Conservation (phyloP, 1,140 invertebrate species). For the Drosophila athabasca region DNA sequence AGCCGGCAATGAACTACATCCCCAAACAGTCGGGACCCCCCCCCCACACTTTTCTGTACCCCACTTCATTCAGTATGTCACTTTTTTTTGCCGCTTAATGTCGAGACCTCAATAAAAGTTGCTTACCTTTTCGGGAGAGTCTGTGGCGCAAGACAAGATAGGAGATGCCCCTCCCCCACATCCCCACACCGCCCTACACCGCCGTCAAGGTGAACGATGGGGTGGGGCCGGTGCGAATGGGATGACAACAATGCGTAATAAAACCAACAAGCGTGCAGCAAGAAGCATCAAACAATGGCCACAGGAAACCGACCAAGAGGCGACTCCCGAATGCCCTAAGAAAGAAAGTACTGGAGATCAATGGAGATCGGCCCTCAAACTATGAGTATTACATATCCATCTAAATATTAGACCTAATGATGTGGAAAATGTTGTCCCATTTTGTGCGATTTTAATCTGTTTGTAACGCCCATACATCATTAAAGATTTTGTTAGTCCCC, state of each 20-base stretch:
- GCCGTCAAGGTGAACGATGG: not conserved
- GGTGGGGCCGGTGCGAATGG: not conserved
- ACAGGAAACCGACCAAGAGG: not conserved
- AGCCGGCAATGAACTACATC: constrained; percentile 71
- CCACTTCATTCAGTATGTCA: constrained; percentile 36
- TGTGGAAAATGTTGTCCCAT: too few relatives aligned
- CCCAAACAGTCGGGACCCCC: not conserved
- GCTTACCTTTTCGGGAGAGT: constrained; percentile 64
- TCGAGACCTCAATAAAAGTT: constrained; percentile 68
- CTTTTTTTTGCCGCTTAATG: constrained; percentile 58
- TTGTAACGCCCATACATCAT: too few relatives aligned
- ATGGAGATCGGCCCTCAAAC: too few relatives aligned
- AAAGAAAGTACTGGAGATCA: not conserved
- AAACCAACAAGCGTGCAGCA: constrained; percentile 58
- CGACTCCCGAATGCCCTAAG: constrained; percentile 24
- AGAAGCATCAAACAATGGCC: constrained; percentile 38
- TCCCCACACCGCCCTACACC: too few relatives aligned
- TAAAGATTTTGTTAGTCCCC: too few relatives aligned
- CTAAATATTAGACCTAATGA: too few relatives aligned
- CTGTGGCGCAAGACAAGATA: not conserved
- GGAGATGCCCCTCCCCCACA: not conserved
- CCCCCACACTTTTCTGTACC: not conserved
- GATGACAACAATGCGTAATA: constrained; percentile 61
- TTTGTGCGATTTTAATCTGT: too few relatives aligned
- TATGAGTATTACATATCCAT: too few relatives aligned